A percentile compares a stretch with the other conserved stretches of the same genome.
Evolutionary conservation across 2,888 invertebrate species (phyloP).

Genomic region (Shargacucullia verbasci): DNA sequence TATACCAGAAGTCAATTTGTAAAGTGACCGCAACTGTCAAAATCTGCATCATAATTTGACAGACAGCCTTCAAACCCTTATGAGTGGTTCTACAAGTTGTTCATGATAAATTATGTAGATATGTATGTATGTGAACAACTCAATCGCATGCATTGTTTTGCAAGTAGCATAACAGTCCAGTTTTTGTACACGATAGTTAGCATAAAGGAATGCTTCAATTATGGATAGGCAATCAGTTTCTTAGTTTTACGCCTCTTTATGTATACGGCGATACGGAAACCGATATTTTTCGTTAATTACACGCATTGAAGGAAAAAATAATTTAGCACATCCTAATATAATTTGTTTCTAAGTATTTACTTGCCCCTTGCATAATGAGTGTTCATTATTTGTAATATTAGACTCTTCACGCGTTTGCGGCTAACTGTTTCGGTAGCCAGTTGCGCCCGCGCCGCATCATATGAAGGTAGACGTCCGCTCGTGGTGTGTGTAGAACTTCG

Average conservation of each 20-base stretch:
- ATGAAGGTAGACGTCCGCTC: no score
- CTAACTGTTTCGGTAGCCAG: no score
- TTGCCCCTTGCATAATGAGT: conserved; percentile 1
- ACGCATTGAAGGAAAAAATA: conserved; percentile 19
- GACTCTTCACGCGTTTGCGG: no score
- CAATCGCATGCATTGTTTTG: conserved; percentile 25
- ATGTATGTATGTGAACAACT: conserved; percentile 21
- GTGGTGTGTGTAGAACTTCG: no score
- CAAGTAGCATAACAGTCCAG: conserved; percentile 26
- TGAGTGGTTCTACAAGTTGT: conserved; percentile 27
- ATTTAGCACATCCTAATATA: conserved; percentile 26
- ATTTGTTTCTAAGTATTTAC: conserved; percentile 15
- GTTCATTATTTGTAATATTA: conserved; percentile 21
- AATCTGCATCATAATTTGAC: conserved; percentile 36
- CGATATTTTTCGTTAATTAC: conserved; percentile 29
- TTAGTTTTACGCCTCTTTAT: conserved; percentile 12
- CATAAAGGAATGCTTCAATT: conserved; percentile 27
- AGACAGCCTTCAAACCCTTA: conserved; percentile 45
- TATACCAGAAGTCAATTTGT: conserved; percentile 33
- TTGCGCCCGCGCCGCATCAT: no score
- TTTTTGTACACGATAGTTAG: conserved; percentile 14
- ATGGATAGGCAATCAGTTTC: conserved; percentile 22
- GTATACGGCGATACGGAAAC: conserved; percentile 26
- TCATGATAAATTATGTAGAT: conserved; percentile 36
- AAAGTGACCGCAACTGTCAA: conserved; percentile 40